Conservation (phyloP, 2,888 invertebrate species). For the Latheticus oryzae region DNA sequence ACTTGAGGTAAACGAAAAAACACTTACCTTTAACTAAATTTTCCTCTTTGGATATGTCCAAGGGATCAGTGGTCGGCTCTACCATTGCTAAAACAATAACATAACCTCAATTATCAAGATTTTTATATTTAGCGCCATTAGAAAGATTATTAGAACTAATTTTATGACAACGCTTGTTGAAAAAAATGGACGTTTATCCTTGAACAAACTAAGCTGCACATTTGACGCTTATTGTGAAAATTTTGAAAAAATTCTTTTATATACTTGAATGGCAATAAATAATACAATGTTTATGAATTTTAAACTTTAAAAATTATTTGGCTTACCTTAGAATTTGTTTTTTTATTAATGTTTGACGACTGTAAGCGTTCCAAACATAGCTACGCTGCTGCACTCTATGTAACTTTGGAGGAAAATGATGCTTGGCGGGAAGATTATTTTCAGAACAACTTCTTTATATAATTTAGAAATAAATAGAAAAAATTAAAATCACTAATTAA, state of each 20-base stretch:
- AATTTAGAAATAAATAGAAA: no score
- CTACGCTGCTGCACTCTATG: constrained; percentile 54
- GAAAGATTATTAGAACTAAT: constrained; percentile 21
- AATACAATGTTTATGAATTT: constrained; percentile 6
- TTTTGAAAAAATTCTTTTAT: constrained; percentile 48
- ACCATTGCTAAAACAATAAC: constrained; percentile 40
- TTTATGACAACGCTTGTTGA: constrained; percentile 41
- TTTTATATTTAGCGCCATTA: constrained; percentile 50
- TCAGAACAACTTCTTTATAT: no score
- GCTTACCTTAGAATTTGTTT: constrained; percentile 52
- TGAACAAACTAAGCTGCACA: constrained; percentile 47
- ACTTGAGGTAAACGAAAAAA: constrained; percentile 9
- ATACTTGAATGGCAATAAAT: constrained; percentile 2
- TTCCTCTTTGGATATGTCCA: constrained; percentile 51
- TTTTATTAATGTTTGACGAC: constrained; percentile 55
- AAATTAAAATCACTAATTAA: no score
- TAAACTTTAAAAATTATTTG: constrained; percentile 41
- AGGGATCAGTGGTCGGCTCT: constrained; percentile 39
- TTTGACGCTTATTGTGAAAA: constrained; percentile 46
- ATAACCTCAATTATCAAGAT: constrained; percentile 5
- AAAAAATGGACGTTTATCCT: constrained; percentile 55
- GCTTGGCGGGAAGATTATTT: constrained; percentile 49
- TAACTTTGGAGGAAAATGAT: constrained; percentile 40
- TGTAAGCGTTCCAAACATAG: constrained; percentile 57
- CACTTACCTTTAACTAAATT: constrained; percentile 53